Conservation (phyloP, 2,113 vertebrate genomes). For the Cavia porcellus region DNA sequence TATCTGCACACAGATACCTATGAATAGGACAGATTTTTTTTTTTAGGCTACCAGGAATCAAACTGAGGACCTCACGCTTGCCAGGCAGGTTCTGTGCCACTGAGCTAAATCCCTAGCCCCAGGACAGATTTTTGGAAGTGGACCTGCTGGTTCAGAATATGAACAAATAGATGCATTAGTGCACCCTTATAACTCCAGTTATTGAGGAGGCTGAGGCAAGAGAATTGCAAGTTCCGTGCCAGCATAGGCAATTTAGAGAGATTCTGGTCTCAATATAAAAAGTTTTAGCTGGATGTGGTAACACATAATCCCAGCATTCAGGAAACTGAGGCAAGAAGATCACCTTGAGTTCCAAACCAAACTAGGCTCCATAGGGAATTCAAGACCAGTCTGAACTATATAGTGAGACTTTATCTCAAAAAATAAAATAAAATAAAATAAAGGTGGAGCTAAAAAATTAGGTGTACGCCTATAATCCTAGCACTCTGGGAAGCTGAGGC, state of each 20-base stretch:
- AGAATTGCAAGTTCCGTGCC: background rate
- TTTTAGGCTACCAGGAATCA: too few relatives aligned
- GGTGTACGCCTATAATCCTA: background rate
- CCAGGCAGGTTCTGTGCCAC: too few relatives aligned
- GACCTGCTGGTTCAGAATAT: background rate
- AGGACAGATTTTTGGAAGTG: slow-evolving; percentile 8
- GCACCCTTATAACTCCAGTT: background rate
- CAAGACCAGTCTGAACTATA: too few relatives aligned
- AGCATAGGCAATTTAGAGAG: background rate
- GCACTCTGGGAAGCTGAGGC: background rate
- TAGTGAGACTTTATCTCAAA: too few relatives aligned
- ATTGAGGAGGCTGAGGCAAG: background rate
- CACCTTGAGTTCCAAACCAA: too few relatives aligned
- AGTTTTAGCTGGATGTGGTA: background rate
- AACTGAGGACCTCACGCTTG: too few relatives aligned
- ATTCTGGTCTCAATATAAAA: background rate
- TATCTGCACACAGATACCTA: background rate
- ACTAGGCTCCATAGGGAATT: too few relatives aligned
- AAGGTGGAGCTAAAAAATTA: too few relatives aligned
- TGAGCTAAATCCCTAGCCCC: too few relatives aligned
- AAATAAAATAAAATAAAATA: too few relatives aligned
- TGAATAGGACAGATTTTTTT: background rate
- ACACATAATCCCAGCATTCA: too few relatives aligned
- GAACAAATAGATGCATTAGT: background rate
- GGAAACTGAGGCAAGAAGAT: too few relatives aligned